Percentiles rank a stretch among this genome's conserved stretches.
Evolutionary conservation across 2,113 vertebrate genomes (phyloP).

Genomic region (Megaceryle maxima): DNA sequence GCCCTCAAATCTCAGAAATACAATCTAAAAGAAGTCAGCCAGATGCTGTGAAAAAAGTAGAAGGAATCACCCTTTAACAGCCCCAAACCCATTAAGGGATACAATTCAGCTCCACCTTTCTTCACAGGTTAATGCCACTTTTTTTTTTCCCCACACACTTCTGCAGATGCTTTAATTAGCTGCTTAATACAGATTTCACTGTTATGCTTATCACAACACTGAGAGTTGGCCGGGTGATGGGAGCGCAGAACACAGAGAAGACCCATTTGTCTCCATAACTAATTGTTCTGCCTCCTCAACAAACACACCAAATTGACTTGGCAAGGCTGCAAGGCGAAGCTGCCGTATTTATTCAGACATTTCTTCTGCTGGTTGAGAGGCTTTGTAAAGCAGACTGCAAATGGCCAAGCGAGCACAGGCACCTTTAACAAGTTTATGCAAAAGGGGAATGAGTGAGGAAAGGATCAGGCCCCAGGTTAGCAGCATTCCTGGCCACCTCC

Average conservation of each 20-base stretch:
- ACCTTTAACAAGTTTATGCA: not conserved
- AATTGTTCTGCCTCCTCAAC: conserved; percentile 13
- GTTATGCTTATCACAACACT: not conserved
- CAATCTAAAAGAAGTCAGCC: not conserved
- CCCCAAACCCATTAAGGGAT: not conserved
- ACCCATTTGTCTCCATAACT: not conserved
- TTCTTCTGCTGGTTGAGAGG: not conserved
- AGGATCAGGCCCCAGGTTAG: not conserved
- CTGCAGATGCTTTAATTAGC: not conserved
- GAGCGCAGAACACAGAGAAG: not conserved
- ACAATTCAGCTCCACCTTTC: not conserved
- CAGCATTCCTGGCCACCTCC: not conserved
- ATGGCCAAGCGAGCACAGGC: not conserved
- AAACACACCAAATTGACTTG: not conserved
- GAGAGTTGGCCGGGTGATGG: not conserved
- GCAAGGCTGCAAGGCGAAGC: not conserved
- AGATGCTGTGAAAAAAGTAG: not conserved
- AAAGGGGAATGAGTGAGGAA: not conserved
- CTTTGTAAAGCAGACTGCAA: not conserved
- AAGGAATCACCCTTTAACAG: not conserved
- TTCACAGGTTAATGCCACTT: not conserved
- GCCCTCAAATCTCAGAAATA: fast-evolving
- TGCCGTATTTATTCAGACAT: not conserved
- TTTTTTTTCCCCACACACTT: too few species aligned
- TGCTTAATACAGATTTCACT: not conserved